Percentiles rank a stretch among this genome's conserved stretches.
phyloP scores from a whole-genome alignment of 1,140 invertebrate species.

The Pseudachorutes palmiensis region DNA sequence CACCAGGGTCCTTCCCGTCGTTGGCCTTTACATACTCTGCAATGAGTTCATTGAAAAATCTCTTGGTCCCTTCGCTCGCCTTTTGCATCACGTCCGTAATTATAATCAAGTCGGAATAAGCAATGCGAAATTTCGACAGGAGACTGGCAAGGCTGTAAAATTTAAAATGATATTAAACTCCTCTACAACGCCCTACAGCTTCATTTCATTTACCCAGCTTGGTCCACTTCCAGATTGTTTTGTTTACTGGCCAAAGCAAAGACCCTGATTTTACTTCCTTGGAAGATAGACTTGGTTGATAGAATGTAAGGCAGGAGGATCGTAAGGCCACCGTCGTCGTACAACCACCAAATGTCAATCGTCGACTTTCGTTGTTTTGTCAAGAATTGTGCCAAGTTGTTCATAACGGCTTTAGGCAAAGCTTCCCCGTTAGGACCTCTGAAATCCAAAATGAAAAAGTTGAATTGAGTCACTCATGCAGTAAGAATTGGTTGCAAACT shows the following conservation, averaged over 20 bases:
- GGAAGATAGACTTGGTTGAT: slow-evolving; percentile 46
- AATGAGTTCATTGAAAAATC: slow-evolving; percentile 45
- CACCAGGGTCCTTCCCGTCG: slow-evolving; percentile 31
- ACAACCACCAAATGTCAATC: slow-evolving; percentile 54
- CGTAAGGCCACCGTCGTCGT: slow-evolving; percentile 43
- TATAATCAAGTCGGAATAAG: slow-evolving; percentile 52
- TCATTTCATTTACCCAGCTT: slow-evolving; percentile 48
- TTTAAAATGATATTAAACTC: slow-evolving; percentile 14
- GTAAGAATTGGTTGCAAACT: neutral
- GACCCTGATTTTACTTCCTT: slow-evolving; percentile 50
- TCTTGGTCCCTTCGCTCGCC: slow-evolving; percentile 44
- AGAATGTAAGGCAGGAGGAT: slow-evolving; percentile 53
- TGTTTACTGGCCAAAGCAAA: slow-evolving; percentile 52
- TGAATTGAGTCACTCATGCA: neutral
- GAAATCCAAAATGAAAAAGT: neutral
- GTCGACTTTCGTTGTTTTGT: slow-evolving; percentile 50
- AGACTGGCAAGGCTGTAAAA: slow-evolving; percentile 50
- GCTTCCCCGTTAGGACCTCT: slow-evolving; percentile 38
- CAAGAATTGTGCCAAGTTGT: slow-evolving; percentile 54
- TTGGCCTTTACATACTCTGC: slow-evolving; percentile 41
- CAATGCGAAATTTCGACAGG: slow-evolving; percentile 55
- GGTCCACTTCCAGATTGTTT: slow-evolving; percentile 48
- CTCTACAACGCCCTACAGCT: too few relatives aligned
- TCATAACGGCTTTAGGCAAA: slow-evolving; percentile 39
- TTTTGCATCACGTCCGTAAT: slow-evolving; percentile 48